Evolutionary conservation across 2,888 invertebrate genomes (phyloP), one percentile per base, ranked within the genome.

Genomic region (Lasiommata megera): DNA sequence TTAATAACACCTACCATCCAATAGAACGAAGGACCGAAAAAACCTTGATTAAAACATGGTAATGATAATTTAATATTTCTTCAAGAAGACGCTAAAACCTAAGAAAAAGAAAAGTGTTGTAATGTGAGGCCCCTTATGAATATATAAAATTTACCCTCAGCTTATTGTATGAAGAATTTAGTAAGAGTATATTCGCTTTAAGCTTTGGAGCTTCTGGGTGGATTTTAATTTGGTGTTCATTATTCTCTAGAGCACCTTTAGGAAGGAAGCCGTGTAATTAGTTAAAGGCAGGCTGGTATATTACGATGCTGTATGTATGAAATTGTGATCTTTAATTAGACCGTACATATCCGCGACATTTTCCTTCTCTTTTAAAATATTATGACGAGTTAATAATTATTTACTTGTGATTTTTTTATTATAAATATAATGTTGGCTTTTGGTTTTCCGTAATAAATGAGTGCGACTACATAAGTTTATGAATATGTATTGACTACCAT

Each of bases 181-280:
- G 31, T 9, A 46, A 46, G 16, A 46, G 16, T 11, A 46, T 46
- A 46, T 31, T 31, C 31, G 5, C 29, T 31, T 31, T 31, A 31
- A 46, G 46, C 31, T 46, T 29, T 16, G 16, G 46, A 46, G 29
- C 44, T 44, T 44, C 14, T 44, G 16, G 31, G 14, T 31, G 46
- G 46, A 46, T 46, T 46, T 46, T 46, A 46, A 46, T 46, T 46
- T 46, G 46, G 46, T 31, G 46, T 46, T 31, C 46, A 46, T 46
- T 46, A 46, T 46, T 46, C 46, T 31, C 31, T 46, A 31, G 46
- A 46, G 46, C 46, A 17, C 46, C 46, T 31, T 46, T 46, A 46
- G 31, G 29, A 31, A 46, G 46, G 46, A 46, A 31, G 46, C 16
- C 46, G 31, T 9, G 46, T 46, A 46, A 46, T 46, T 31, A 46